phyloP scores from a whole-genome alignment of 1,140 invertebrate genomes.

The Diploscapter pachys region DNA sequence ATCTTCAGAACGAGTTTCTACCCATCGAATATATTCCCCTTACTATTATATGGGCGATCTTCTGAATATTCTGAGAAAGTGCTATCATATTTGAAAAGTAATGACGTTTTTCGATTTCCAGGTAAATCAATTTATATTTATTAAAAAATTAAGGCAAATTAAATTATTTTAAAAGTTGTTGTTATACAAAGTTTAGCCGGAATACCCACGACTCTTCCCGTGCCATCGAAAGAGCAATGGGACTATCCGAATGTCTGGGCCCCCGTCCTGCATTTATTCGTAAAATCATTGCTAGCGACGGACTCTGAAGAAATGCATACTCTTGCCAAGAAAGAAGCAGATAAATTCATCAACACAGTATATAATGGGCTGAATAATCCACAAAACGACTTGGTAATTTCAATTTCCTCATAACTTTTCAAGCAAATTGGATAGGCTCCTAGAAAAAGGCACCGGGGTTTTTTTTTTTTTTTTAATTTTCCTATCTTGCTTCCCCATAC shows the following conservation, averaged over 20 bases:
- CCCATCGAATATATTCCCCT: constrained; percentile 75
- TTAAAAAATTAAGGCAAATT: not conserved
- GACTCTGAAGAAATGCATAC: too few relatives aligned
- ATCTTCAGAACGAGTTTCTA: constrained; percentile 69
- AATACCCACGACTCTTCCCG: constrained; percentile 44
- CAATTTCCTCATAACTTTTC: not conserved
- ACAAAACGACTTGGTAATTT: constrained; percentile 10
- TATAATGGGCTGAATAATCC: constrained; percentile 25
- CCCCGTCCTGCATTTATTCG: constrained; percentile 24
- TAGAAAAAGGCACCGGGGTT: too few relatives aligned
- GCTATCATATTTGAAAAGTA: constrained; percentile 20
- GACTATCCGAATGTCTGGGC: constrained; percentile 60
- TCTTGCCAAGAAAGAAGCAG: constrained; percentile 13
- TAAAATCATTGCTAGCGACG: not conserved
- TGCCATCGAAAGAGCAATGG: constrained; percentile 58
- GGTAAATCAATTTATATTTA: constrained; percentile 25
- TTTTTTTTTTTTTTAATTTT: too few relatives aligned
- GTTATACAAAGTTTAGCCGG: constrained; percentile 8
- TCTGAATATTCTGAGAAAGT: constrained; percentile 50
- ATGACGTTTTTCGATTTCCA: constrained; percentile 33
- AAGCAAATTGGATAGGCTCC: not conserved
- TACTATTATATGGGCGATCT: constrained; percentile 68
- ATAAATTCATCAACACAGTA: constrained; percentile 13
- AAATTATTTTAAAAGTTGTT: too few relatives aligned
- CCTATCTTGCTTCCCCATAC: too few relatives aligned